Conservation (phyloP, 2,113 vertebrate genomes). For the Scophthalmus maximus region DNA sequence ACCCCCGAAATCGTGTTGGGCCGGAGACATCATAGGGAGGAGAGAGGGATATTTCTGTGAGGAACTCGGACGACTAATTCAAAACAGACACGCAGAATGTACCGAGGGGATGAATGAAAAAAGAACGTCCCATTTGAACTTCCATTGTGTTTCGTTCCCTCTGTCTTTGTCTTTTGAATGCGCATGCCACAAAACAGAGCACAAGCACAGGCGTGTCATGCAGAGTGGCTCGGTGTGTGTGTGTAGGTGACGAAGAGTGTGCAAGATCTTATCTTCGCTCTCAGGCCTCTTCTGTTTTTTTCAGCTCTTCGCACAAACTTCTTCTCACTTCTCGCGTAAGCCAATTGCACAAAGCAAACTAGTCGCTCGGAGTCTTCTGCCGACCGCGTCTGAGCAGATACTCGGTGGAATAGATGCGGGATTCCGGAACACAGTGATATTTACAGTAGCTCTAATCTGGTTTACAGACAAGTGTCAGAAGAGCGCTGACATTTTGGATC, state of each 20-base stretch:
- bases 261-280: background rate
- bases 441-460: background rate
- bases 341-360: background rate
- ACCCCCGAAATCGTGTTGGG: no score
- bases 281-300: background rate
- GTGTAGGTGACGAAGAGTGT: background rate
- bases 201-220: no score
- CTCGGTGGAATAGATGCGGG: no score
- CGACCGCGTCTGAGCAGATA: no score
- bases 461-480: conserved; percentile 15
- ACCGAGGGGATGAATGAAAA: background rate
- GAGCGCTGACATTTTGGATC: conserved; percentile 6
- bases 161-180: no score
- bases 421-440: conserved; percentile 3
- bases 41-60: background rate
- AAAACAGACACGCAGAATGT: background rate
- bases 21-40: background rate
- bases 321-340: background rate
- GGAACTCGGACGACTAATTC: background rate
- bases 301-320: background rate
- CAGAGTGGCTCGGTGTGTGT: no score
- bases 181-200: no score
- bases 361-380: no score
- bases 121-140: no score
- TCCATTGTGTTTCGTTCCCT: no score